phyloP scores from a whole-genome alignment of 2,113 vertebrate species.

The Dasypus novemcinctus region DNA sequence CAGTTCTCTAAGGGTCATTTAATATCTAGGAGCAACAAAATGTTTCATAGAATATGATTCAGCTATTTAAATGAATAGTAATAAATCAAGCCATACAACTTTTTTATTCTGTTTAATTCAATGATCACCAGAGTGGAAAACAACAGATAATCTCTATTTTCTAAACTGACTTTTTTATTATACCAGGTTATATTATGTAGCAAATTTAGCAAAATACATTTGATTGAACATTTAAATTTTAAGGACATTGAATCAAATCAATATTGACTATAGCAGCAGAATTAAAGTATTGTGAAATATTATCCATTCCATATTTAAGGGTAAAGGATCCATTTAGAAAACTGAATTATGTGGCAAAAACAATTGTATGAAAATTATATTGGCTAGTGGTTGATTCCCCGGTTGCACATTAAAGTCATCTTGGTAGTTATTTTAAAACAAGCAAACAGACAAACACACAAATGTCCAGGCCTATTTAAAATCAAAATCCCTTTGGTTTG shows the following conservation, averaged over 20 bases:
- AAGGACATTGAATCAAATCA: neutral
- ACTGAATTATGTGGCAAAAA: neutral
- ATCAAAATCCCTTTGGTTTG: neutral
- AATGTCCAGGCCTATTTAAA: neutral
- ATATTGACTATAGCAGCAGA: neutral
- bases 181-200: neutral
- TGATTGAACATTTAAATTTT: slow-evolving; percentile 7
- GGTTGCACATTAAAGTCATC: neutral
- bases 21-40: neutral
- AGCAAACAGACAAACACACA: too few relatives aligned
- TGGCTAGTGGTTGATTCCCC: neutral
- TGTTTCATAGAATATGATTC: neutral
- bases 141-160: neutral
- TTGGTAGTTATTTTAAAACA: neutral
- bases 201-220: neutral
- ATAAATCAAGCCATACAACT: neutral
- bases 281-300: neutral
- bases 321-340: neutral
- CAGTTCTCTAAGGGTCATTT: neutral
- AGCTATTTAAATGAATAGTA: slow-evolving; percentile 12
- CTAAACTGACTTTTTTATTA: neutral
- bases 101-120: slow-evolving; percentile 19
- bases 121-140: neutral
- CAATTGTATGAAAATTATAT: neutral
- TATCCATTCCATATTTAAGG: neutral